Evolutionary conservation across 2,113 vertebrate species (phyloP), one percentile per base, ranked within the genome.

Genomic region (Nibea albiflora): DNA sequence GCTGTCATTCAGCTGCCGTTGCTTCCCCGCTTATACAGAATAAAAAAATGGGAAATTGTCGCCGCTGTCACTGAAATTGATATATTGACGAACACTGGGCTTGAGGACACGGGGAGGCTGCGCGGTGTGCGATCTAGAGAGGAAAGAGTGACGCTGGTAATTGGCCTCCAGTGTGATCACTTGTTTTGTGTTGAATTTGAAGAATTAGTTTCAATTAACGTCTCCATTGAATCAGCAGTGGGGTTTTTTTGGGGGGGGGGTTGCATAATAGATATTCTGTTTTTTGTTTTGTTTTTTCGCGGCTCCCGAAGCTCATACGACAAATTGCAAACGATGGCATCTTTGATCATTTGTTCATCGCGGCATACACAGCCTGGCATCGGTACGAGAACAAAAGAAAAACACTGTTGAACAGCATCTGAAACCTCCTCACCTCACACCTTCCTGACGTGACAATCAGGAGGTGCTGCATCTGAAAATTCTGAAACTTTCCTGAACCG

Each of bases 31-130:
- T 56, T 68, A 72, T 0, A 42, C 47, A 78, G 81, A 82, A 81
- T 77, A 70, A 73, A 90, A 90, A 39, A 90, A 83, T 68, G 54
- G 65, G n/a, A 81, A 86, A 86, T 73, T 80, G 76, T 81, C 73
- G 47, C 78, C 17, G 70, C 84, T 84, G 81, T 90, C 84, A 88
- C 50, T 71, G 58, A 83, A 79, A 83, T 66, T 80, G 64, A 78
- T 79, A 80, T 42, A 73, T 52, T 65, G 70, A 86, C 19, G 50
- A 84, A 82, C 49, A 42, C 63, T 47, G 46, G 76, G 78, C 66
- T 73, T 28, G 28, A 67, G 80, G 71, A 78, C 78, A 61, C 19
- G 35, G 12, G 58, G 47, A 81, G 76, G 71, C 58, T 81, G 76
- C 10, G 1, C 11, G 12, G 19, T 15, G 60, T 9, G 7, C 70